phyloP scores from a whole-genome alignment of 2,797 vertebrate species.

The Pseudomugil gertrudae region DNA sequence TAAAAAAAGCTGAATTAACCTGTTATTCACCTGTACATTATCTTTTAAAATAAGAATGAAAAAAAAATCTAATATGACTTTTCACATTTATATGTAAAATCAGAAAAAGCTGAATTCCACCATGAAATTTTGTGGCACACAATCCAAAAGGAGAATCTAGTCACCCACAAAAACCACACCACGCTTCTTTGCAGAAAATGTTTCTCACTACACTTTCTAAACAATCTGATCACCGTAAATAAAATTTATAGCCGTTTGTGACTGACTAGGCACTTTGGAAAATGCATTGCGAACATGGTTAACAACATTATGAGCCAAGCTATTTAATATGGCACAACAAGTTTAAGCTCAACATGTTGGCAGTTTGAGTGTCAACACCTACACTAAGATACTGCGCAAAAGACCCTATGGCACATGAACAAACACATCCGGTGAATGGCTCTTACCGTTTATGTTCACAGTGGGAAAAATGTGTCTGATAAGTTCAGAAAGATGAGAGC shows the following conservation, averaged over 20 bases:
- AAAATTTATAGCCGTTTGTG: constrained; percentile 57
- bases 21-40: background rate
- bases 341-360: constrained; percentile 14
- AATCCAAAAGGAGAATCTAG: background rate
- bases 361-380: constrained; percentile 12
- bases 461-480: constrained; percentile 13
- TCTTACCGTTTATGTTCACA: constrained; percentile 32
- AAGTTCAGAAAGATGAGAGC: constrained; percentile 11
- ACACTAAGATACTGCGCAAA: constrained; percentile 30
- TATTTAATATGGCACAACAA: constrained; percentile 26
- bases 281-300: constrained; percentile 40
- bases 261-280: constrained; percentile 82
- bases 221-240: constrained; percentile 44
- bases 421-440: constrained; percentile 34
- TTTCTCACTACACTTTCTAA: constrained; percentile 5
- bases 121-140: constrained; percentile 16
- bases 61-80: constrained; percentile 3
- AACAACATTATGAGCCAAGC: constrained; percentile 10
- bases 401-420: constrained; percentile 36
- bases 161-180: constrained; percentile 29
- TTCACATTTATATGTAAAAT: constrained; percentile 13
- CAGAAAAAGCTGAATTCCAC: constrained; percentile 1
- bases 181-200: constrained; percentile 48
- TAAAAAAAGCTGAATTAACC: constrained; percentile 2
- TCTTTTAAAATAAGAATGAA: background rate